Base-by-base conservation (phyloP, 2,888 invertebrate genomes). In the Gari tellinella region DNA sequence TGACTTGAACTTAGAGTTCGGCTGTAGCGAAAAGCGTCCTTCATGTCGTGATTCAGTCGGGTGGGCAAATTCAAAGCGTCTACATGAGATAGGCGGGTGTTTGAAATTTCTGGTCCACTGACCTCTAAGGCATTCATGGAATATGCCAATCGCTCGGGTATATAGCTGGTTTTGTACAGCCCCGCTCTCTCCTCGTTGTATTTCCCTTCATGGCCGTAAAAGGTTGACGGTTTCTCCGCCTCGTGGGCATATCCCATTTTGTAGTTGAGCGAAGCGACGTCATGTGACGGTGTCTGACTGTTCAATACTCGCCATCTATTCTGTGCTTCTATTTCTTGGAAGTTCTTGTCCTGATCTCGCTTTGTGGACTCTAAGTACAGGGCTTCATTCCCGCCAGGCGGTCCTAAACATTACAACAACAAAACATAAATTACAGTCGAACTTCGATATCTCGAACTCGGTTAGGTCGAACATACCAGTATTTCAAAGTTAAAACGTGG, bases 131-230 rank as follows among this genome's bases (percentile, higher is more conserved):
- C 73, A 66, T 86, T 88, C 89, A 91, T 87, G 15, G 82, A 80
- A 56, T 86, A 69, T 12, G 85, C 82, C 31, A 91, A 80, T 14
- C 76, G 70, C 51, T 90, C 85, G 0, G 91, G 91, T 49, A 86
- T 82, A 74, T 90, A 91, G 66, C 83, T 86, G 1, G 91, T 91
- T 74, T 86, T 84, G 78, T 91, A 91, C 66, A 91, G 67, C 1
- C 90, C 90, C 14, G 90, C 86, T 51, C 91, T 63, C 63, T 91
- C 91, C 62, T 89, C 88, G 55, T 88, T 87, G 77, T 86, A 91
- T 62, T 83, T 82, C 10, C 90, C 89, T 55, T 91, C 91, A 60
- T 91, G 91, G 5, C 81, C 80, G 75, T 91, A 91, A 78, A 91
- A 91, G 23, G 87, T 86, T 14, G 69, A 38, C 0, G 89, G 90